Percentiles rank a stretch among this genome's conserved stretches.
Conservation (phyloP, 2,888 invertebrate genomes). For the Dinocampus coccinellae region DNA sequence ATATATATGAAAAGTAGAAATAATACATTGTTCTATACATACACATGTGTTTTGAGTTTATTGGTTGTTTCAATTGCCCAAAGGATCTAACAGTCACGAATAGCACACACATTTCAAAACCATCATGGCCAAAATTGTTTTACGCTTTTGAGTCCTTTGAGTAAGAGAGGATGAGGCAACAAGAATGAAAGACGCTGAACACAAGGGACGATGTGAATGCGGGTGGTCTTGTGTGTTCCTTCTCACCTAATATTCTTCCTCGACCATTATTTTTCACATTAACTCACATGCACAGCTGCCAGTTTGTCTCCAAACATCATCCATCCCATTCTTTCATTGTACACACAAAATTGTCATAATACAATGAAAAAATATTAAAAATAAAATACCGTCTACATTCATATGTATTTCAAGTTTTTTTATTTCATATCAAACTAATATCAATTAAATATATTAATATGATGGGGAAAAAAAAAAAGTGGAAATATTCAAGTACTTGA, state of each 20-base stretch:
- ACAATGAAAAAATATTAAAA: not conserved
- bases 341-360: constrained; percentile 15
- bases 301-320: constrained; percentile 28
- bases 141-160: constrained; percentile 19
- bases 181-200: too few species aligned
- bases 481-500: too few species aligned
- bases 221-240: constrained; percentile 19
- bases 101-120: constrained; percentile 4
- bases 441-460: not conserved
- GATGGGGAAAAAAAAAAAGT: not conserved
- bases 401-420: not conserved
- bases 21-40: not conserved
- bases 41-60: not conserved
- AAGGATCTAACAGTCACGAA: constrained; percentile 11
- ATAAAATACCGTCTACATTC: not conserved
- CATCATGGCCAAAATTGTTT: constrained; percentile 16
- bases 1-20: constrained; percentile 5
- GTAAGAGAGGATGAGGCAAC: not conserved
- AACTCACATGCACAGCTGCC: constrained; percentile 24
- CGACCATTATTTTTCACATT: constrained; percentile 23
- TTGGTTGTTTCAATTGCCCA: constrained; percentile 3
- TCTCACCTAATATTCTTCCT: constrained; percentile 25
- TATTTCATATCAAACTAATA: not conserved
- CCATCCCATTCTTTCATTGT: constrained; percentile 15
- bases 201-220: constrained; percentile 13